phyloP scores from a whole-genome alignment of 1,140 invertebrate genomes.

The Drosophila orena region DNA sequence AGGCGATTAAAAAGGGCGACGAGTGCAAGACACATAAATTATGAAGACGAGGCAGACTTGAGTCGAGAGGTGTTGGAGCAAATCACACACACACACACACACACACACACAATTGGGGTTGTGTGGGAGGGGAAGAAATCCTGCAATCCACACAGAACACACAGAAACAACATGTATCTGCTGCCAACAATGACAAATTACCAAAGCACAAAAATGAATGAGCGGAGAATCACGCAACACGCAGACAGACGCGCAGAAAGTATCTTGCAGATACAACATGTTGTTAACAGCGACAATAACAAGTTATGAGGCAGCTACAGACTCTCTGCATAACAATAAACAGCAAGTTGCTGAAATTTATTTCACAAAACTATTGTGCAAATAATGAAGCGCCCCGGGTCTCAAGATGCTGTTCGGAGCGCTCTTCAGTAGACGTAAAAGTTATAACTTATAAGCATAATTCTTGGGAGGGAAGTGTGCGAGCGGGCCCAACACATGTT shows the following conservation, averaged over 20 bases:
- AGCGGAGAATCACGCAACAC: constrained; percentile 19
- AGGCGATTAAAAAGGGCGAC: constrained; percentile 59
- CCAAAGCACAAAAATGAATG: constrained; percentile 46
- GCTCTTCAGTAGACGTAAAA: constrained; percentile 28
- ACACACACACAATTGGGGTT: constrained; percentile 4
- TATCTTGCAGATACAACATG: constrained; percentile 74
- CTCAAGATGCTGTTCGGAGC: constrained; percentile 10
- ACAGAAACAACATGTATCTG: constrained; percentile 6
- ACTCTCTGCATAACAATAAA: constrained; percentile 71
- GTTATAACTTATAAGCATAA: constrained; percentile 64
- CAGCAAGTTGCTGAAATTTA: constrained; percentile 71
- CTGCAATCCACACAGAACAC: background rate
- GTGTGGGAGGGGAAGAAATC: background rate
- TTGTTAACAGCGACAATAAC: constrained; percentile 81
- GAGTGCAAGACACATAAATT: constrained; percentile 65
- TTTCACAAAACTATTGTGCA: constrained; percentile 75
- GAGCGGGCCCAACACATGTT: constrained; percentile 58
- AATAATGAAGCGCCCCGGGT: constrained; percentile 54
- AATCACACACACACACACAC: constrained; percentile 13
- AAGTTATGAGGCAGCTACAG: constrained; percentile 65
- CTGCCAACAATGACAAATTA: constrained; percentile 70
- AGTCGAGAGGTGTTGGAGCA: constrained; percentile 22
- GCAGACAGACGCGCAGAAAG: constrained; percentile 42
- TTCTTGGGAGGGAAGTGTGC: constrained; percentile 17
- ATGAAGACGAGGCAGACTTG: constrained; percentile 21